phyloP scores from a whole-genome alignment of 2,888 invertebrate species.

The Sarcophaga carnaria region DNA sequence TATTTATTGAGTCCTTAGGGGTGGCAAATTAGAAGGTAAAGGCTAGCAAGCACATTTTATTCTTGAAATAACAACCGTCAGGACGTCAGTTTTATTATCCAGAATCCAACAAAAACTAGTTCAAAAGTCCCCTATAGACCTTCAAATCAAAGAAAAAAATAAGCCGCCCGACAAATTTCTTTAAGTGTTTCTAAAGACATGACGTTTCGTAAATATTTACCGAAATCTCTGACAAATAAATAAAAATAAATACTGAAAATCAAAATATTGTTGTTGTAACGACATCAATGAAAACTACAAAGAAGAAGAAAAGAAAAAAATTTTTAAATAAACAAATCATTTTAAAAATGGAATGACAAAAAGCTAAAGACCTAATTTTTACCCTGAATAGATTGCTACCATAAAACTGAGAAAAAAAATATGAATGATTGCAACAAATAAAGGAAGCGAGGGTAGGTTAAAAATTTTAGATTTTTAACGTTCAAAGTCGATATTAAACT shows the following conservation, averaged over 20 bases:
- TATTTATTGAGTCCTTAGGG: too few relatives aligned
- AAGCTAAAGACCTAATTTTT: conserved; percentile 43
- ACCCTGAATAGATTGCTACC: conserved; percentile 47
- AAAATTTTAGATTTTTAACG: too few relatives aligned
- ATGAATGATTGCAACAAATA: conserved; percentile 48
- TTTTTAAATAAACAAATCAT: neutral
- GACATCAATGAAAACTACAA: neutral
- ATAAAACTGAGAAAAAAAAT: conserved; percentile 28
- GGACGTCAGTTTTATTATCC: too few relatives aligned
- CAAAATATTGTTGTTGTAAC: neutral
- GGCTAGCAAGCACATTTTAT: too few relatives aligned
- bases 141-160: too few relatives aligned
- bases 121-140: too few relatives aligned
- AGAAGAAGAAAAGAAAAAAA: neutral
- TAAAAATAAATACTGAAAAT: neutral
- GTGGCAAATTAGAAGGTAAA: too few relatives aligned
- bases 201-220: conserved; percentile 42
- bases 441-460: too few relatives aligned
- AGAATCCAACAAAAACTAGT: too few relatives aligned
- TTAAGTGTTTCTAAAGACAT: conserved; percentile 24
- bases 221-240: conserved; percentile 63
- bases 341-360: neutral
- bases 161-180: conserved; percentile 7
- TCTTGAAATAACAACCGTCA: too few relatives aligned
- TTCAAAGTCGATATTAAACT: too few relatives aligned